A percentile compares a stretch with the other conserved stretches of the same genome.
phyloP scores from a whole-genome alignment of 2,113 vertebrate species.

The Rhinolophus sinicus region DNA sequence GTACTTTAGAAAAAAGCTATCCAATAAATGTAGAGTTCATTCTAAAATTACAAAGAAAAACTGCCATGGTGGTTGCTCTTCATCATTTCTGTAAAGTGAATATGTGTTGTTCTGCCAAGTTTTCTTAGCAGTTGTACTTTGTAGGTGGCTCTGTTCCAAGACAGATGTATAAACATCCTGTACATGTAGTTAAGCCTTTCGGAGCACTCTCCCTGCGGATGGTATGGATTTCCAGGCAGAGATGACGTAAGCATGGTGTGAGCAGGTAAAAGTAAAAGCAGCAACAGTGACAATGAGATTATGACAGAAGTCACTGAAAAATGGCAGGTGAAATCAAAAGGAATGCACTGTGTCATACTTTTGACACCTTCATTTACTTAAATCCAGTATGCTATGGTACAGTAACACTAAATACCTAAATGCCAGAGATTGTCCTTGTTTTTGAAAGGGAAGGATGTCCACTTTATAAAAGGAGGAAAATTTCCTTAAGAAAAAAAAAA shows the following conservation, averaged over 20 bases:
- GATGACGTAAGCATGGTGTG: not conserved
- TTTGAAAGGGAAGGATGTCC: not conserved
- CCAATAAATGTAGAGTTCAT: conserved; percentile 4
- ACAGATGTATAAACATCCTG: conserved; percentile 52
- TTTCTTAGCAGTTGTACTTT: conserved; percentile 50
- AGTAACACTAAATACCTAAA: not conserved
- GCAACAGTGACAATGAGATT: not conserved
- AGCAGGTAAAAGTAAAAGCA: conserved; percentile 28
- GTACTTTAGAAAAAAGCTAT: conserved; percentile 30
- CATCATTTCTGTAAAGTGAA: conserved; percentile 56
- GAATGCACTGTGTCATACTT: not conserved
- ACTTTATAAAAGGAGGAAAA: not conserved
- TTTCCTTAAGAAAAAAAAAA: not conserved
- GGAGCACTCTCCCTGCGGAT: not conserved
- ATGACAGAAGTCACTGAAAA: not conserved
- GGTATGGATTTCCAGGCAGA: not conserved
- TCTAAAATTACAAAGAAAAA: conserved; percentile 68
- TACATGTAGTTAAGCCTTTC: not conserved
- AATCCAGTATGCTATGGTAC: not conserved
- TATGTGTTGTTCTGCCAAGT: conserved; percentile 7
- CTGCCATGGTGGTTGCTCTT: not conserved
- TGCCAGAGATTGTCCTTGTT: not conserved
- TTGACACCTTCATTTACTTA: not conserved
- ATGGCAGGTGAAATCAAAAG: not conserved
- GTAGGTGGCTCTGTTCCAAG: conserved; percentile 18